These are phyloP conservation scores for Sandelia bainsii DNA, from an alignment of 2,797 vertebrate species.

Conservation along the genomic window DNA sequence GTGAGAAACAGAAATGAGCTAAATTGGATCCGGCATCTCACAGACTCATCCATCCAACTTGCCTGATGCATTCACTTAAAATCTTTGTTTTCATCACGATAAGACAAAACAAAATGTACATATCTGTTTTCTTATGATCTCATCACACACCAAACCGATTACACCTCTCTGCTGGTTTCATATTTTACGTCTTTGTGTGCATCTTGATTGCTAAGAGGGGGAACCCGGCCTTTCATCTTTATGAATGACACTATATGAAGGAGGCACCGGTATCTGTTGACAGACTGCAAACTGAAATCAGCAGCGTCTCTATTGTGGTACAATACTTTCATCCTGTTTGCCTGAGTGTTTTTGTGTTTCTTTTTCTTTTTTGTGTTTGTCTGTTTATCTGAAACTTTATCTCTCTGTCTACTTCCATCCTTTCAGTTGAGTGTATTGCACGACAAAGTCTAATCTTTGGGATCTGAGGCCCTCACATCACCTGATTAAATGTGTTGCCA, in stretches of 20 bases:
- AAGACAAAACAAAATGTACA: slow-evolving; percentile 68
- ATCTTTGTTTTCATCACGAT: slow-evolving; percentile 63
- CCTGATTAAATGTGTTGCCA: slow-evolving; percentile 46
- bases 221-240: slow-evolving; percentile 57
- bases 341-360: slow-evolving; percentile 14
- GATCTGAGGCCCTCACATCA: slow-evolving; percentile 33
- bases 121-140: slow-evolving; percentile 60
- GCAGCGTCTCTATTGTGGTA: slow-evolving; percentile 11
- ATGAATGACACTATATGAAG: slow-evolving; percentile 21
- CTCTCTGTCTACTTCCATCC: slow-evolving; percentile 42
- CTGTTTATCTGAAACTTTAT: slow-evolving; percentile 52
- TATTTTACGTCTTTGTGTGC: slow-evolving; percentile 44
- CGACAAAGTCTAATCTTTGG: slow-evolving; percentile 17
- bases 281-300: slow-evolving; percentile 37
- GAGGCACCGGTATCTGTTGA: slow-evolving; percentile 39
- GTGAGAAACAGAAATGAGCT: slow-evolving; percentile 7
- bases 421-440: slow-evolving; percentile 26
- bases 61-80: slow-evolving; percentile 42
- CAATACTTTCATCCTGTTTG: slow-evolving; percentile 22
- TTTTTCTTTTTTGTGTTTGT: slow-evolving; percentile 20
- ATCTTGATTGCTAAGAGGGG: slow-evolving; percentile 65
- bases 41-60: slow-evolving; percentile 15
- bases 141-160: slow-evolving; percentile 56
- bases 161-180: slow-evolving; percentile 32
- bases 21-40: slow-evolving; percentile 42